These are phyloP conservation scores for Myxocyprinus asiaticus DNA, from an alignment of 2,113 vertebrate genomes.

Conservation along the genomic window DNA sequence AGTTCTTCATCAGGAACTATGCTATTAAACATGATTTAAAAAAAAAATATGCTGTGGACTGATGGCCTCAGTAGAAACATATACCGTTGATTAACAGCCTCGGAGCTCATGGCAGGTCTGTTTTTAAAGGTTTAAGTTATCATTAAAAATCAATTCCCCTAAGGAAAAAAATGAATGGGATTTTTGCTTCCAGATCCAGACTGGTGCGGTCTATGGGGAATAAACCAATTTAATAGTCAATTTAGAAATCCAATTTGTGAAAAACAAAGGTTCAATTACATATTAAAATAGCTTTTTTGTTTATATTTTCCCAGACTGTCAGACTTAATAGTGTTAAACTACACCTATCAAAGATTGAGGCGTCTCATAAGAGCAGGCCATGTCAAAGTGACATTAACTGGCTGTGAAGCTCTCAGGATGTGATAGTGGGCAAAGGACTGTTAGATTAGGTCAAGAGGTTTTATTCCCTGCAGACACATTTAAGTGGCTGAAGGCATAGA, in stretches of 20 bases:
- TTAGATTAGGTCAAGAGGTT: conserved; percentile 24
- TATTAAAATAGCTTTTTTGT: conserved; percentile 19
- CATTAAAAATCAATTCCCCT: too few species aligned
- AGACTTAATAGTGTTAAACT: conserved; percentile 19
- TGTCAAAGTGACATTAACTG: conserved; percentile 30
- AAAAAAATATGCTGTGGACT: too few species aligned
- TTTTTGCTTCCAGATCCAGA: too few species aligned
- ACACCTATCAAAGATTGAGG: conserved; percentile 24
- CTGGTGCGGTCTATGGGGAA: not conserved
- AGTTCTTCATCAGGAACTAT: too few species aligned
- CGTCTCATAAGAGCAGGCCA: conserved; percentile 15
- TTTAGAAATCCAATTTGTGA: not conserved
- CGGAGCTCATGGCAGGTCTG: too few species aligned
- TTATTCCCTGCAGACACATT: conserved; percentile 22
- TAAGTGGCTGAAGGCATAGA: conserved; percentile 24
- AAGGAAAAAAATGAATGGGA: too few species aligned
- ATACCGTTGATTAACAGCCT: too few species aligned
- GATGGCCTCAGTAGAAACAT: too few species aligned
- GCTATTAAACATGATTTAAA: too few species aligned
- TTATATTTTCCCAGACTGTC: conserved; percentile 23
- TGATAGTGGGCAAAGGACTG: not conserved
- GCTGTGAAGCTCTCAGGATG: conserved; percentile 1
- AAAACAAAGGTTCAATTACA: conserved; percentile 5
- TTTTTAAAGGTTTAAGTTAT: too few species aligned
- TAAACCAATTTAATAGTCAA: conserved; percentile 1